These are phyloP conservation scores for Bos taurus DNA, from an alignment of 2,113 vertebrate genomes.

Conservation along the genomic window ARS-UCD2.0 NC_037352.1:23401501-23402000, in stretches of 20 bases:
- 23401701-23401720: neutral
- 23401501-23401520: no score
- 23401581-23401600: neutral
- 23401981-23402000: neutral
- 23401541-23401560: neutral
- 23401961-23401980: neutral
- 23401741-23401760: neutral
- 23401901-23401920: neutral
- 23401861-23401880: neutral
- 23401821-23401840: neutral
- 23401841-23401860: neutral
- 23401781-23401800: neutral
- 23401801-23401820: neutral
- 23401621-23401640: neutral
- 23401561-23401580: neutral
- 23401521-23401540: neutral
- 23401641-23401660: neutral
- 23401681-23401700: neutral
- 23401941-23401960: neutral
- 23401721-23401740: neutral
- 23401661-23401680: neutral
- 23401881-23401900: neutral
- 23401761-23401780: neutral
- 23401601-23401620: neutral
- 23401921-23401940: neutral